Evolutionary conservation across 2,797 vertebrate species (phyloP), one percentile per base, ranked within the genome.

Genomic region (Paedocypris micromegethes): DNA sequence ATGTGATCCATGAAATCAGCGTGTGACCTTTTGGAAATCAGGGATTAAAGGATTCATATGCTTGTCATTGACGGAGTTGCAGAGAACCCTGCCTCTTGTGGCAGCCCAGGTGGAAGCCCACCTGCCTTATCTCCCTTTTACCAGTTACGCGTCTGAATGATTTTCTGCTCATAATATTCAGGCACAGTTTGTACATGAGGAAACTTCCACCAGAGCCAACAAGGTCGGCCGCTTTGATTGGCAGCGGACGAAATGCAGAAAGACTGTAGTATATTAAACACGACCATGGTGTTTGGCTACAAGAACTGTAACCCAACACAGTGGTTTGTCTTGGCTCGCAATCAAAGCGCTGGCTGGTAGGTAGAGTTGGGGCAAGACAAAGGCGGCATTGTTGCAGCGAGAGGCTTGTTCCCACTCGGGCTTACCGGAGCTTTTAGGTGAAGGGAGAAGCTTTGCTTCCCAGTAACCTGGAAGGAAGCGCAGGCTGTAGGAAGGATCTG

Each of bases 181-280:
- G 66, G 70, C 78, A 76, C 79, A 77, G 86, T 87, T 87, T 87
- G 86, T 79, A 74, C 78, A 85, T 87, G 87, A 87, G 86, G 84
- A 83, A 83, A 85, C 84, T 83, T 86, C 80, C 80, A 83, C 81
- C 66, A 9, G 62, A 80, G 72, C 64, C 62, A 62, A 39, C 1
- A 78, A 77, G 61, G 55, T 53, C 43, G 5, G 38, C 49, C 40
- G 48, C 41, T 72, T 84, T 91, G 90, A 92, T 87, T 92, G 90
- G 89, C 91, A 88, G 79, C 81, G 84, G 87, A 82, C 86, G 83
- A 82, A 85, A 91, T 88, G 88, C 84, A 88, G 85, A 84, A 89
- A 79, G 85, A 87, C 88, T 88, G 77, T 86, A 89, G 84, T 88
- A 84, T 92, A 91, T 93, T 92, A 92, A 93, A 92, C 87, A 91